Percentiles rank a stretch among this genome's conserved stretches.
Evolutionary conservation across 2,113 vertebrate genomes (phyloP).

Genomic region (Otus sunia): DNA sequence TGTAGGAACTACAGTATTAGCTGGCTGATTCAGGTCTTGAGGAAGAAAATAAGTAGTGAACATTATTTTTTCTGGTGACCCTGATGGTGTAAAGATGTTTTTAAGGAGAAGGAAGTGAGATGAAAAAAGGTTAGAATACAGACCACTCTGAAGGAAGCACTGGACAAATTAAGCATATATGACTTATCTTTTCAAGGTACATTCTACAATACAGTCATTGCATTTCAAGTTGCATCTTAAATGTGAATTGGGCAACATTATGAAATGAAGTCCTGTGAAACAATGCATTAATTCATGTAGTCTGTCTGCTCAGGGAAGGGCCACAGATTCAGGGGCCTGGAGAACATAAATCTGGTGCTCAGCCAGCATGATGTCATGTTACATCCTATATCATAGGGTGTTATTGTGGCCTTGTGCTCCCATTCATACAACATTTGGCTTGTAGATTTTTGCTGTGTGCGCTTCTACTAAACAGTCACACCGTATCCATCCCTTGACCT

Average conservation of each 20-base stretch:
- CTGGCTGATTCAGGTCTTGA: neutral
- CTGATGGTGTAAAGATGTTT: neutral
- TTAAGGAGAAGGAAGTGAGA: neutral
- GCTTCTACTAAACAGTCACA: neutral
- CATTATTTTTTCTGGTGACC: neutral
- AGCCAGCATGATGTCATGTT: neutral
- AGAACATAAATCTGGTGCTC: neutral
- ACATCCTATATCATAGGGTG: rapidly evolving
- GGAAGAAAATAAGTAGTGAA: neutral
- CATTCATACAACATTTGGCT: neutral
- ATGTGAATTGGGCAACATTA: neutral
- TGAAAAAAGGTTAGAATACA: neutral
- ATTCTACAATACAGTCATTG: neutral
- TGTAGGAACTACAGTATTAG: neutral
- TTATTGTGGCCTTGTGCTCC: neutral
- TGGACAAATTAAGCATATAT: neutral
- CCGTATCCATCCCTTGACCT: neutral
- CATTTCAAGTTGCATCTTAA: neutral
- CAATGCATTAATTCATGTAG: neutral
- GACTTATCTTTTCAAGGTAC: neutral
- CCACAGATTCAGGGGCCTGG: neutral
- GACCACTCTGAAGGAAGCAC: neutral
- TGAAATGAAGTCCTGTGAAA: neutral
- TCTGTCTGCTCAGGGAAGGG: neutral
- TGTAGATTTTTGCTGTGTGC: neutral